Evolutionary conservation across 2,797 vertebrate species (phyloP).

Genomic region (Pseudotriccus pelzelni): DNA sequence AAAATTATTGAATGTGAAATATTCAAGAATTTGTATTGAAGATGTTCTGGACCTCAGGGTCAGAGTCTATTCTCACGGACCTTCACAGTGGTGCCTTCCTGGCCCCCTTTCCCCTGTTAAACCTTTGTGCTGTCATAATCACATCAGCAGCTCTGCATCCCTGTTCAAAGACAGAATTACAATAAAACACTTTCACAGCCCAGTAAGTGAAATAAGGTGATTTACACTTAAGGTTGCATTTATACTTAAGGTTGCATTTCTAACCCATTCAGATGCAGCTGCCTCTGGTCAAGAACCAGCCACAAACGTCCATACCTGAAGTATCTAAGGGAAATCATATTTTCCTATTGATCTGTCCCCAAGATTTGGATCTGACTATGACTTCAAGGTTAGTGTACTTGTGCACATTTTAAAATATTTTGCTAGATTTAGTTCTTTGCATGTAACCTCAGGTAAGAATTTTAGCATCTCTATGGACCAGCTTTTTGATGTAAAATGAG

Average conservation of each 20-base stretch:
- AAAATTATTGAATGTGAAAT: background rate
- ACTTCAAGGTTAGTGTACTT: background rate
- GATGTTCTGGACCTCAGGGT: background rate
- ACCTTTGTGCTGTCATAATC: background rate
- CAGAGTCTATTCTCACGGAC: fast-evolving
- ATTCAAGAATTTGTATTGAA: background rate
- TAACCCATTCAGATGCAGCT: background rate
- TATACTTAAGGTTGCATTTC: background rate
- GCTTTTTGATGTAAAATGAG: background rate
- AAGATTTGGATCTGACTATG: background rate
- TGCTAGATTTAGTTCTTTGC: background rate
- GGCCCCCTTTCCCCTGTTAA: background rate
- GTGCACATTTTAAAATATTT: background rate
- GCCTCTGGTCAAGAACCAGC: background rate
- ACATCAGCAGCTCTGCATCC: background rate
- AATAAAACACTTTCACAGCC: background rate
- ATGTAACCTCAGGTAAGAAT: background rate
- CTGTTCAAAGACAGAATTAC: background rate
- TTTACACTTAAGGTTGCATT: no score
- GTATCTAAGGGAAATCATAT: background rate
- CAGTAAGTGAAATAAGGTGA: background rate
- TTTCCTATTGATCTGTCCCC: background rate
- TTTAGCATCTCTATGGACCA: background rate
- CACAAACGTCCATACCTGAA: background rate
- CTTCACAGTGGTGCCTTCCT: background rate